Percentiles rank a stretch among this genome's conserved stretches.
phyloP scores from a whole-genome alignment of 2,113 vertebrate species.

The Carettochelys insculpta region DNA sequence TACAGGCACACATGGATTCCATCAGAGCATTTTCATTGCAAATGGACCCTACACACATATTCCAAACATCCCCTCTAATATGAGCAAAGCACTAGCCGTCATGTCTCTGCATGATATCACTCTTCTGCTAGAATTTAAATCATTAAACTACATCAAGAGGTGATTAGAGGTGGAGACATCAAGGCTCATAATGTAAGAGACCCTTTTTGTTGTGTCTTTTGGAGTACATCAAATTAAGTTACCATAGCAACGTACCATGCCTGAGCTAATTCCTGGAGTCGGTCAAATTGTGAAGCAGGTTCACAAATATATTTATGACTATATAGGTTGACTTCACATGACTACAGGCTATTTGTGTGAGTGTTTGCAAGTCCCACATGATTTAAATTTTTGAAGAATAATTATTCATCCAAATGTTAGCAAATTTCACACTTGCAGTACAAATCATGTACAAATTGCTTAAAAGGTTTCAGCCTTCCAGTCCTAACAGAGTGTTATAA shows the following conservation, averaged over 20 bases:
- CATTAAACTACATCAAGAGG: neutral
- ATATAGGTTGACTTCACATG: neutral
- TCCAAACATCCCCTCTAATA: conserved; percentile 32
- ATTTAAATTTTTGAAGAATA: neutral
- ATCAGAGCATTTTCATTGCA: conserved; percentile 50
- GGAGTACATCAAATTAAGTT: neutral
- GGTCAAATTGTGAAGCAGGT: neutral
- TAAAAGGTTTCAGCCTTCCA: neutral
- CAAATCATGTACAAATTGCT: too few species aligned
- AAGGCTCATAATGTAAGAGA: neutral
- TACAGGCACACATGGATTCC: conserved; percentile 31
- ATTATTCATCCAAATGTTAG: neutral
- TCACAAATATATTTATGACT: neutral
- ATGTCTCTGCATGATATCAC: conserved; percentile 51
- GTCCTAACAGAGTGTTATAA: neutral
- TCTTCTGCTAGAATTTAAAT: conserved; percentile 9
- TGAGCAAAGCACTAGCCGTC: conserved; percentile 64
- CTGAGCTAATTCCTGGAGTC: neutral
- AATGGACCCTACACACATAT: conserved; percentile 31
- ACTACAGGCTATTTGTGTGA: neutral
- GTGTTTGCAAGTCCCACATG: neutral
- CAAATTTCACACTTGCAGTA: neutral
- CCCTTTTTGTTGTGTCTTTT: neutral
- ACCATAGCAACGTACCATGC: neutral
- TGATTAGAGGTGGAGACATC: neutral